These are phyloP conservation scores for Nixonia krombeini DNA, from an alignment of 1,140 invertebrate species.

Conservation along the genomic window DNA sequence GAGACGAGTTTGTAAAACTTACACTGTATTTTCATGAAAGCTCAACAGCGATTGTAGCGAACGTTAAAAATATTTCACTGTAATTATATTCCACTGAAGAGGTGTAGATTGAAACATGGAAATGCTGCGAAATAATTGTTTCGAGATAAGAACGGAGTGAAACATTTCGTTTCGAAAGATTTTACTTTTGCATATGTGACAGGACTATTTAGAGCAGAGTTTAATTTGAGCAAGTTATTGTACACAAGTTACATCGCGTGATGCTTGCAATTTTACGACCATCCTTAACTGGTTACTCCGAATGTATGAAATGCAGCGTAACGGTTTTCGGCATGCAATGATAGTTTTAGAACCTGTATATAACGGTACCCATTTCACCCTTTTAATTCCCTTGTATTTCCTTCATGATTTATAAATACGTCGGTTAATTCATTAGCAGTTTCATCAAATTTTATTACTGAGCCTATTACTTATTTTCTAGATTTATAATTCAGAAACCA, in stretches of 20 bases:
- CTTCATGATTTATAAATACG: neutral
- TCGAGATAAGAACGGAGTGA: too few species aligned
- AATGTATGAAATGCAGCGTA: constrained; percentile 13
- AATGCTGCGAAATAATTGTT: too few species aligned
- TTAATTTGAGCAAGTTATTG: constrained; percentile 42
- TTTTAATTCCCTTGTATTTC: constrained; percentile 28
- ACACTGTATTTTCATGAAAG: too few species aligned
- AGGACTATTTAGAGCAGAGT: constrained; percentile 29
- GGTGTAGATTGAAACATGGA: too few species aligned
- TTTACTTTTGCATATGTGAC: too few species aligned
- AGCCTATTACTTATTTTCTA: too few species aligned
- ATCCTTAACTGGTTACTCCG: constrained; percentile 11
- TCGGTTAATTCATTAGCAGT: neutral
- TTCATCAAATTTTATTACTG: neutral
- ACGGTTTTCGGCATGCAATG: constrained; percentile 47
- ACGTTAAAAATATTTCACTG: too few species aligned
- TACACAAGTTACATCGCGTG: constrained; percentile 40
- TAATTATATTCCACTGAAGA: too few species aligned
- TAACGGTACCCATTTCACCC: constrained; percentile 38
- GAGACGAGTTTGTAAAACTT: too few species aligned
- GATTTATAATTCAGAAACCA: too few species aligned
- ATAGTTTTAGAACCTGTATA: constrained; percentile 31
- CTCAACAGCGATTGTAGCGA: too few species aligned
- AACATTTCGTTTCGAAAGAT: too few species aligned
- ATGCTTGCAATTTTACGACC: constrained; percentile 37